A percentile compares a stretch with the other conserved stretches of the same genome.
Conservation (phyloP, 1,140 invertebrate species). For the Chionoecetes opilio region DNA sequence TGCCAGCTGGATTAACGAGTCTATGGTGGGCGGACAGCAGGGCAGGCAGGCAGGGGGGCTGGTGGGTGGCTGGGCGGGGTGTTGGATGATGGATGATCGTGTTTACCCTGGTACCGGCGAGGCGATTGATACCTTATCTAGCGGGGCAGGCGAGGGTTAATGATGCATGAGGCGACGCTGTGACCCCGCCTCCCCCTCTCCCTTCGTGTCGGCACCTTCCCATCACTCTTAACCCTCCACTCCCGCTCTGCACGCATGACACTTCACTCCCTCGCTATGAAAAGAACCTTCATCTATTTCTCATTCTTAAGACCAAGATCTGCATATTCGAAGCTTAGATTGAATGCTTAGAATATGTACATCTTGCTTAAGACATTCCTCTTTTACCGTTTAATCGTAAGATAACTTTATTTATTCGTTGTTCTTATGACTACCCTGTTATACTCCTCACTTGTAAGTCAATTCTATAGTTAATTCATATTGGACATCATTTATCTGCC, state of each 20-base stretch:
- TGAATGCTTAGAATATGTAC: no score
- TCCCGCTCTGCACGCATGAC: background rate
- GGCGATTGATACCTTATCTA: conserved; percentile 59
- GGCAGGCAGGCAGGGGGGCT: no score
- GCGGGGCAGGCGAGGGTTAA: background rate
- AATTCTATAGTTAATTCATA: no score
- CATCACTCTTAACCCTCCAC: background rate
- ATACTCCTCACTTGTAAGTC: no score
- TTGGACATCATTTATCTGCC: no score
- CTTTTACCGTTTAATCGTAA: no score
- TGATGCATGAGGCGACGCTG: conserved; percentile 46
- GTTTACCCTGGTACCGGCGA: conserved; percentile 44
- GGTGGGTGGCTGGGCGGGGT: background rate
- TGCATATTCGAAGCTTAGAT: no score
- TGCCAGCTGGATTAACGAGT: conserved; percentile 53
- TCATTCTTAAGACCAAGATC: no score
- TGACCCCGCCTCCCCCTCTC: background rate
- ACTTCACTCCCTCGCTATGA: background rate
- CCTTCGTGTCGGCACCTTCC: background rate
- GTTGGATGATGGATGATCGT: conserved; percentile 53
- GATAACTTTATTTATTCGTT: no score
- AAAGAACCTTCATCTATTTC: no score
- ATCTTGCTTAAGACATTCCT: no score
- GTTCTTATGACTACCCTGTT: no score
- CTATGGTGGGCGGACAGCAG: background rate